Conservation (phyloP, 2,888 invertebrate genomes). For the Eulithis prunata region DNA sequence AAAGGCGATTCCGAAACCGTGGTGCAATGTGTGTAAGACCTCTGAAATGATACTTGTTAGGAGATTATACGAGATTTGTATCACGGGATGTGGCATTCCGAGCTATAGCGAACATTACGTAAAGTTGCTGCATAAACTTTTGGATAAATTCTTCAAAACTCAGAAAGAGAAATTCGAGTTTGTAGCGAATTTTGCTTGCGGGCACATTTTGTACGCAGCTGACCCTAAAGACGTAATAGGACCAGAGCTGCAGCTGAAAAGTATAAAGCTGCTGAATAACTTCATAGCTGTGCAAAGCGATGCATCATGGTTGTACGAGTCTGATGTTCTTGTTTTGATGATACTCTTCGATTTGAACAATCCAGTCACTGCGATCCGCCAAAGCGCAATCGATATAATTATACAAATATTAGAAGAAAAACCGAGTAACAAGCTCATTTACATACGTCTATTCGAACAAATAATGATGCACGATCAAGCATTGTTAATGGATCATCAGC, state of each 20-base stretch:
- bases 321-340: conserved; percentile 78
- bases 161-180: conserved; percentile 81
- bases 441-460: conserved; percentile 75
- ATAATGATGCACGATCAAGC: conserved; percentile 82
- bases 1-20: conserved; percentile 64
- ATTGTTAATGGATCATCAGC: conserved; percentile 87
- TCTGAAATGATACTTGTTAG: conserved; percentile 68
- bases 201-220: conserved; percentile 71
- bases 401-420: conserved; percentile 59
- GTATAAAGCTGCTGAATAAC: conserved; percentile 71
- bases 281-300: conserved; percentile 59
- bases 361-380: conserved; percentile 81
- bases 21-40: conserved; percentile 73
- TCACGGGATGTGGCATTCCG: conserved; percentile 75
- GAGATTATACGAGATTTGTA: conserved; percentile 75
- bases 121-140: conserved; percentile 70
- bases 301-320: conserved; percentile 67
- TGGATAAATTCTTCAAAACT: conserved; percentile 72
- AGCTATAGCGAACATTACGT: conserved; percentile 68
- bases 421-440: conserved; percentile 64
- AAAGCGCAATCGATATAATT: conserved; percentile 82
- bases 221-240: conserved; percentile 74
- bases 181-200: conserved; percentile 83
- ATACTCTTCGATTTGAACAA: conserved; percentile 84
- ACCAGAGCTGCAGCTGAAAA: conserved; percentile 79